Evolutionary conservation across 2,888 invertebrate species (phyloP).

Genomic region (Sepioteuthis lessoniana): DNA sequence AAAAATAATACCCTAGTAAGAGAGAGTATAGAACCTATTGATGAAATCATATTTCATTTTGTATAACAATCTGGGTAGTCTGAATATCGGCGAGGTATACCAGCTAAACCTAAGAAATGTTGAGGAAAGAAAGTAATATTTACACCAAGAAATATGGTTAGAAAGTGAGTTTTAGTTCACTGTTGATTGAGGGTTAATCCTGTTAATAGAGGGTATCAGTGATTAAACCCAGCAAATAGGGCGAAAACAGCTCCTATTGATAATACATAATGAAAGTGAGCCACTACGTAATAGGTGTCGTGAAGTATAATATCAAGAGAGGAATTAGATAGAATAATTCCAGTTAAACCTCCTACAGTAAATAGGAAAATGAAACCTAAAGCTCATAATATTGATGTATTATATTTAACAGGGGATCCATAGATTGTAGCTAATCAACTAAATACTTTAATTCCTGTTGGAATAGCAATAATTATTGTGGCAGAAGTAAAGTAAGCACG

Average conservation of each 20-base stretch:
- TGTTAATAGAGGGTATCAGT: constrained; percentile 83
- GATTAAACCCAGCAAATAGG: constrained; percentile 83
- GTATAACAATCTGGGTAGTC: constrained; percentile 82
- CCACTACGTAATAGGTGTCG: constrained; percentile 89
- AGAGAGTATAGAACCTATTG: constrained; percentile 60
- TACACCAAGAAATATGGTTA: constrained; percentile 83
- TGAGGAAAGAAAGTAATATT: constrained; percentile 88
- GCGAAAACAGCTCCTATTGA: constrained; percentile 86
- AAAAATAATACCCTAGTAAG: constrained; percentile 58
- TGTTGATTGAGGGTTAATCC: constrained; percentile 80
- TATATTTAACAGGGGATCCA: constrained; percentile 80
- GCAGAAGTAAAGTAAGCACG: constrained; percentile 89
- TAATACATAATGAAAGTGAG: constrained; percentile 87
- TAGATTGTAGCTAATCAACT: constrained; percentile 80
- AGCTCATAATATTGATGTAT: constrained; percentile 81
- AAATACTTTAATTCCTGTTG: constrained; percentile 89
- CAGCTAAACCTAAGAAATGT: constrained; percentile 83
- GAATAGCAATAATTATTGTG: constrained; percentile 88
- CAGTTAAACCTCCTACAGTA: constrained; percentile 81
- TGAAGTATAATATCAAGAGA: constrained; percentile 85
- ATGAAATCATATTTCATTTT: constrained; percentile 62
- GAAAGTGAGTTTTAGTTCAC: constrained; percentile 83
- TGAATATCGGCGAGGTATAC: constrained; percentile 85
- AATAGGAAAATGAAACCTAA: constrained; percentile 87
- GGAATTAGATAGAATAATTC: constrained; percentile 79